Evolutionary conservation across 2,797 vertebrate species (phyloP).

Genomic region (Phoxinus dragarum): DNA sequence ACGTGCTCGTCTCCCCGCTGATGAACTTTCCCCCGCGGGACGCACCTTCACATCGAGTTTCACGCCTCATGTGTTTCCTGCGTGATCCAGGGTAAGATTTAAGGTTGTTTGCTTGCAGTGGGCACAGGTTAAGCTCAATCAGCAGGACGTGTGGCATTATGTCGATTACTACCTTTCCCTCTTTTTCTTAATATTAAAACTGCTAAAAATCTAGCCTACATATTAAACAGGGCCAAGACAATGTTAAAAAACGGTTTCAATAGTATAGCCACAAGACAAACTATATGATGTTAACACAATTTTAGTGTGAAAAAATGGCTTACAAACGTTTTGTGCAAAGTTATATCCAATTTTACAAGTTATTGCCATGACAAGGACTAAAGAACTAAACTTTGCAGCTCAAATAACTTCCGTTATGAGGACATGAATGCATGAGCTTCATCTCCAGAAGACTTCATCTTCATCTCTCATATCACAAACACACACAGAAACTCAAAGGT

Average conservation of each 20-base stretch:
- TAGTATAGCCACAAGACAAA: neutral
- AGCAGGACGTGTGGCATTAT: neutral
- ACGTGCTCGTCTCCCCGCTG: neutral
- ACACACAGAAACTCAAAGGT: no score
- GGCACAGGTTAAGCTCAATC: neutral
- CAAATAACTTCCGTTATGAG: neutral
- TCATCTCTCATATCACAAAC: no score
- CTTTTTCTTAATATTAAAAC: neutral
- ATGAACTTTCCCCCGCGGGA: constrained; percentile 37
- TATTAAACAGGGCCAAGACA: neutral
- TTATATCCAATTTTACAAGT: neutral
- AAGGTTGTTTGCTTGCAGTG: neutral
- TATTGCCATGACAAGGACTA: neutral
- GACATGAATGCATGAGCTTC: no score
- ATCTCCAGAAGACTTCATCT: no score
- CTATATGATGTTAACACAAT: neutral
- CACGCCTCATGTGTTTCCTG: constrained; percentile 9
- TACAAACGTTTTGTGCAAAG: no score
- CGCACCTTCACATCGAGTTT: constrained; percentile 21
- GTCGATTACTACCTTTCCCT: neutral
- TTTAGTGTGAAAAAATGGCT: no score
- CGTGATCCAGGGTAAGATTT: constrained; percentile 17
- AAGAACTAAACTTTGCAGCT: neutral
- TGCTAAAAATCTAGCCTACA: neutral
- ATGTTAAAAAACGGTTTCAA: neutral